phyloP scores from a whole-genome alignment of 1,140 invertebrate genomes.

The Portunus trituberculatus region DNA sequence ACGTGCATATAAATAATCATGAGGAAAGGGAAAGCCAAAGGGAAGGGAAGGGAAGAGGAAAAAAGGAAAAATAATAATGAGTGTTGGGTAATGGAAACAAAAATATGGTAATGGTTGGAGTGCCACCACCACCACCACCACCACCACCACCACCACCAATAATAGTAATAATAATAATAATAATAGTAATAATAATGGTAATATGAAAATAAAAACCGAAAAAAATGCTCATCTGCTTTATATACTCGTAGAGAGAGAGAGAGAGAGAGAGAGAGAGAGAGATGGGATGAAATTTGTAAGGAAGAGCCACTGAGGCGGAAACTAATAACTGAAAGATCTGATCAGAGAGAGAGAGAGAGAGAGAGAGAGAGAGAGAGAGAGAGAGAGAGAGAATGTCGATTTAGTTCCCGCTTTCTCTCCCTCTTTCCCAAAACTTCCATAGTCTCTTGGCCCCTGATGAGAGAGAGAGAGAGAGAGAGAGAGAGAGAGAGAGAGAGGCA shows the following conservation, averaged over 20 bases:
- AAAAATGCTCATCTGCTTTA: no score
- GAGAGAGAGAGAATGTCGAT: conserved; percentile 14
- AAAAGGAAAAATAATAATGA: neutral
- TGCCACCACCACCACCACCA: no score
- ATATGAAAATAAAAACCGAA: no score
- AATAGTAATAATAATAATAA: no score
- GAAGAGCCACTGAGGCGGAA: neutral
- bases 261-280: neutral
- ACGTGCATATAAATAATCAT: no score
- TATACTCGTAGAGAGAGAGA: neutral
- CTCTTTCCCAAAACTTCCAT: neutral
- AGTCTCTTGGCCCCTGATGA: neutral
- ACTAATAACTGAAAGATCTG: neutral
- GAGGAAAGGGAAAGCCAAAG: neutral
- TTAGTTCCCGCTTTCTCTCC: neutral
- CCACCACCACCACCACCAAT: no score
- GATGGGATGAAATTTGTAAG: neutral
- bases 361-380: conserved; percentile 48
- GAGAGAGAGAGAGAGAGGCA: neutral
- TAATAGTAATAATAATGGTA: no score
- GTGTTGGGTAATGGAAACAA: no score
- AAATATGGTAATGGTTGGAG: no score
- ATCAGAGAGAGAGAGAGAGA: conserved; percentile 38
- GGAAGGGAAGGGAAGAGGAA: neutral
- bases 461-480: neutral